Evolutionary conservation across 2,113 vertebrate species (phyloP), one percentile per base, ranked within the genome.

Genomic region (Callithrix jacchus): DNA sequence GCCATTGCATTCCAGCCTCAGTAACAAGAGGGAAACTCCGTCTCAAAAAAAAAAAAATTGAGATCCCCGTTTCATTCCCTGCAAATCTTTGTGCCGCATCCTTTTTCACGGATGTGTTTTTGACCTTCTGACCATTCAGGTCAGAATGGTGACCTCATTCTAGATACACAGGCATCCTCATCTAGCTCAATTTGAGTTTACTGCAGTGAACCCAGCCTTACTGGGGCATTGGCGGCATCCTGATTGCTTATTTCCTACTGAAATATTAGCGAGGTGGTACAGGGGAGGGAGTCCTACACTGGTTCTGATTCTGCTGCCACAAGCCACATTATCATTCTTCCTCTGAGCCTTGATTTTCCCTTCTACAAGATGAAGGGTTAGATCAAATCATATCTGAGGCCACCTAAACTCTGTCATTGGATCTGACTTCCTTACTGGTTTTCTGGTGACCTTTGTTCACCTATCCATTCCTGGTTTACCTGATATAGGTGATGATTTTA

Each of bases 311-410:
- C 91, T 61, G 16, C 80, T 27, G 0, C 77, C n/a, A 76, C 20
- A 92, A 70, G n/a, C 86, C 42, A 4, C 30, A 64, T 54, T 79
- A 91, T 42, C 20, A 0, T 83, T 73, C 49, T 86, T 64, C 74
- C 58, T 95, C 52, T 83, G 80, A 87, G 70, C 27, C 45, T 71
- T 77, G 54, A 17, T 90, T 80, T 83, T 87, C 17, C 66, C 66
- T 56, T 35, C 49, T 83, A 35, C 89, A 93, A 92, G 91, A 45
- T 42, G 70, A 94, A 90, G 42, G 5, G 32, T 90, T 94, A 49
- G 68, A 16, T 76, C 77, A 56, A 45, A 45, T 42, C 56, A 79
- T 11, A 12, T 68, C 56, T n/a, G 58, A 84, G 86, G 42, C 54
- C 42, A 16, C 11, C 7, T 68, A 10, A 56, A n/a, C 47, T 30